Percentiles rank a stretch among this genome's conserved stretches.
Conservation (phyloP, 2,113 vertebrate genomes). For the Nymphicus hollandicus region DNA sequence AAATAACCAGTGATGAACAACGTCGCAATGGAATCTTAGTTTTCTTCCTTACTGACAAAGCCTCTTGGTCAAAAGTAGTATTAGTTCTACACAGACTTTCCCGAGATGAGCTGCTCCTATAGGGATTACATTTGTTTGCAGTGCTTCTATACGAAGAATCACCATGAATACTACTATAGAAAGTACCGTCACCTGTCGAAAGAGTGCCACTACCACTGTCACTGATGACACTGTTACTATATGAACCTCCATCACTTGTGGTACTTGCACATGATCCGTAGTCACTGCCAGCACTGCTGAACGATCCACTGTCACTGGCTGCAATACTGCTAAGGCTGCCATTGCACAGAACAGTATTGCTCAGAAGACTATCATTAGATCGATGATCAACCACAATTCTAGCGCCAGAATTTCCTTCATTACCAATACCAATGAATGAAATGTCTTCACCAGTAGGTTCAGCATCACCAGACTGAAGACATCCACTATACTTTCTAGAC, state of each 20-base stretch:
- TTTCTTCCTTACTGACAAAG: slow-evolving; percentile 63
- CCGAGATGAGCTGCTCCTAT: slow-evolving; percentile 72
- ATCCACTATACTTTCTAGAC: slow-evolving; percentile 71
- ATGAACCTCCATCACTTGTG: slow-evolving; percentile 82
- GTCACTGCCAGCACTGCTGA: slow-evolving; percentile 73
- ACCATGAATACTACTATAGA: neutral
- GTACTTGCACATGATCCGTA: slow-evolving; percentile 72
- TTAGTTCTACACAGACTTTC: slow-evolving; percentile 77
- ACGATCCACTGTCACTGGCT: slow-evolving; percentile 68
- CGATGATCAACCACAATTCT: slow-evolving; percentile 5
- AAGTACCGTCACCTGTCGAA: slow-evolving; percentile 33
- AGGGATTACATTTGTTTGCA: slow-evolving; percentile 28
- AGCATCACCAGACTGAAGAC: slow-evolving; percentile 27
- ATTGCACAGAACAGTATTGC: neutral
- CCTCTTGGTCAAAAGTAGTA: slow-evolving; percentile 79
- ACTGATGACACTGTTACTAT: slow-evolving; percentile 77
- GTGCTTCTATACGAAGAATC: neutral
- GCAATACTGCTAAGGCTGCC: slow-evolving; percentile 51
- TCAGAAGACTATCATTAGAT: slow-evolving; percentile 9
- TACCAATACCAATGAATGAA: slow-evolving; percentile 15
- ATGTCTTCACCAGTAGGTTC: slow-evolving; percentile 15
- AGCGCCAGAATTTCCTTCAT: neutral
- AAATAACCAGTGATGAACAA: slow-evolving; percentile 93
- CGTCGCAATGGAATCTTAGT: slow-evolving; percentile 83
- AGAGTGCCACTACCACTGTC: slow-evolving; percentile 64